Base-by-base conservation (phyloP, 2,113 vertebrate species). In the Pterophyllum scalare region DNA sequence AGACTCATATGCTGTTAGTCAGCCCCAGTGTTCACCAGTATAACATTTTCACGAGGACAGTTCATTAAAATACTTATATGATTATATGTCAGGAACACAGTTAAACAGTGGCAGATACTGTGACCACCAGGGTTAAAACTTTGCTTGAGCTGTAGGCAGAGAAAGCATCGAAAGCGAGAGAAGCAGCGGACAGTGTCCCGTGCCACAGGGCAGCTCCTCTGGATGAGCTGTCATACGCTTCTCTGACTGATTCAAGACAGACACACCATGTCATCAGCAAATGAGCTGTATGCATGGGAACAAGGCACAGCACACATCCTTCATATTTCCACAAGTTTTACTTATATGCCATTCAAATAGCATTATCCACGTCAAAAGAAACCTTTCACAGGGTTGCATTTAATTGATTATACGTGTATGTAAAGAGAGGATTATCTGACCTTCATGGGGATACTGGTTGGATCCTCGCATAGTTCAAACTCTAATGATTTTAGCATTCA, bases 51-150 rank as follows among this genome's bases (percentile, higher is more conserved):
- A 62, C 5, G 0, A 10, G 20, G 43, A 58, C 3, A 6, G 75
- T 77, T 82, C 86, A 80, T 87, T 88, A 82, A 81, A 70, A 77
- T 72, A 58, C 70, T 61, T n/a, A 22, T 74, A 26, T 17, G 84
- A 77, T 90, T 78, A 33, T 54, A 81, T 78, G 82, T 84, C 57
- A 61, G 43, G 77, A 54, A 14, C 1, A 13, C 65, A 88, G 87
- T 77, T 90, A 91, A 90, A 91, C 87, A 90, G 33, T 83, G 64
- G 59, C 35, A 62, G 72, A 76, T n/a, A n/a, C n/a, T n/a, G 2
- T 43, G 54, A 59, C 22, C 40, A 79, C 12, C 11, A 64, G 74
- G 59, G 35, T 28, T 60, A 35, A 60, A 86, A 56, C 65, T 80
- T 40, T 54, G 52, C 24, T 31, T 5, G 61, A 64, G 74, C 76